Evolutionary conservation across 1,140 invertebrate species (phyloP).

Genomic region (Portunus trituberculatus): DNA sequence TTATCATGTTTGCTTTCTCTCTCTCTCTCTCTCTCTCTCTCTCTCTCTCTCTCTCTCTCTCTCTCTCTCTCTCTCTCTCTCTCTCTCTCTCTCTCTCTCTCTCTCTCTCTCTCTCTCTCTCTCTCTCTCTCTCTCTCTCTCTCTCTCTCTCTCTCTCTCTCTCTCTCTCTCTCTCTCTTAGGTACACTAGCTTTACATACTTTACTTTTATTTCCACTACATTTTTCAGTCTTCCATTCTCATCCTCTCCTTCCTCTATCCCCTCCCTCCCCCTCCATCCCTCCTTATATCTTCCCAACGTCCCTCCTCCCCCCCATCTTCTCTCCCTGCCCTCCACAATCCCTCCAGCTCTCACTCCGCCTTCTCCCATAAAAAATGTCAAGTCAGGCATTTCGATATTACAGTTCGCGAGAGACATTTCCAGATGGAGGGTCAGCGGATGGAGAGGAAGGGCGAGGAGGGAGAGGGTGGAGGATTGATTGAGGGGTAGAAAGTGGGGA

Average conservation of each 20-base stretch:
- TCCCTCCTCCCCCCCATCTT: not conserved
- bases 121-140: not conserved
- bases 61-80: not conserved
- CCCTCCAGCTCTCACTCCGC: not conserved
- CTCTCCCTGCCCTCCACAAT: too few relatives aligned
- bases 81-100: not conserved
- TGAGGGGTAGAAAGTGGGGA: conserved; percentile 25
- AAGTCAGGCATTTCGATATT: conserved; percentile 69
- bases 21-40: not conserved
- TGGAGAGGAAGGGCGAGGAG: not conserved
- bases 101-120: conserved; percentile 24
- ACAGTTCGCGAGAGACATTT: conserved; percentile 50
- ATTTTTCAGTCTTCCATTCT: not conserved
- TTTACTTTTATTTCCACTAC: too few relatives aligned
- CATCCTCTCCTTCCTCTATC: not conserved
- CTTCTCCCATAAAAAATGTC: conserved; percentile 43
- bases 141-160: too few relatives aligned
- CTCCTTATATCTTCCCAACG: not conserved
- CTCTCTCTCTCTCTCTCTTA: too few relatives aligned
- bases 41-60: not conserved
- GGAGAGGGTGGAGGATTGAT: not conserved
- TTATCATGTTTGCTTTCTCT: not conserved
- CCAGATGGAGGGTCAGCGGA: not conserved
- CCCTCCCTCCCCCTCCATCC: not conserved
- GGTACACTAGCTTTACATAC: too few relatives aligned